These are phyloP conservation scores for Serranus cabrilla DNA, from an alignment of 2,797 vertebrate genomes.

Conservation along the genomic window DNA sequence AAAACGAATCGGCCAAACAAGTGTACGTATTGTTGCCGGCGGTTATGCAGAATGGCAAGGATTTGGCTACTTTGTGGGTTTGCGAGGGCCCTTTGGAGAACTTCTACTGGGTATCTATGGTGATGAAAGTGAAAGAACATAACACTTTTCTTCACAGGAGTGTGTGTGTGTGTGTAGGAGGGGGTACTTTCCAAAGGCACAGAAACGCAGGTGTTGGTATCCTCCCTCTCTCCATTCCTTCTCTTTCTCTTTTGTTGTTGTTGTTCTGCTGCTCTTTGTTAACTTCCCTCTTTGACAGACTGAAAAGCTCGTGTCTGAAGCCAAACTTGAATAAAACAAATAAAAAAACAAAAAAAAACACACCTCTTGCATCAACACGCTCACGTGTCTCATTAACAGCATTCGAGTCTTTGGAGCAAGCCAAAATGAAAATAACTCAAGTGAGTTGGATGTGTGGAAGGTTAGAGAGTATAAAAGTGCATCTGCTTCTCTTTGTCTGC, in stretches of 20 bases:
- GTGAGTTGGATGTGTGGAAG: neutral
- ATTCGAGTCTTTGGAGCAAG: neutral
- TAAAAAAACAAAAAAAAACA: conserved; percentile 24
- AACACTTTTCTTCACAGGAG: conserved; percentile 47
- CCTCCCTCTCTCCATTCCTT: conserved; percentile 42
- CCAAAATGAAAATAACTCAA: conserved; percentile 3
- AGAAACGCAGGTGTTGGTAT: conserved; percentile 71
- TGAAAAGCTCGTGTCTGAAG: conserved; percentile 31
- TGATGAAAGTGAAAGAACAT: conserved; percentile 66
- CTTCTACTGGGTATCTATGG: conserved; percentile 73
- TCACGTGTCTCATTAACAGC: conserved; percentile 13
- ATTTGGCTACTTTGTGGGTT: conserved; percentile 69
- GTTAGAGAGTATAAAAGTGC: neutral
- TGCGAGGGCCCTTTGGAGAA: conserved; percentile 63
- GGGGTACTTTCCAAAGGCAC: conserved; percentile 65
- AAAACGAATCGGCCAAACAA: conserved; percentile 76
- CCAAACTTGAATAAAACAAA: conserved; percentile 9
- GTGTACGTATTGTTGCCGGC: conserved; percentile 75
- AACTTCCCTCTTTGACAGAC: conserved; percentile 21
- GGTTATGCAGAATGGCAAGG: conserved; percentile 65
- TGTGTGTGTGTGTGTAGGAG: conserved; percentile 32
- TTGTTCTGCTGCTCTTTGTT: conserved; percentile 55
- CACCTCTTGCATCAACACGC: neutral
- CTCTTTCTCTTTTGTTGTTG: conserved; percentile 49
- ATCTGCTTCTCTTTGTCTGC: conserved; percentile 18